phyloP scores from a whole-genome alignment of 1,140 invertebrate genomes.

The Zaprionus nigranus region DNA sequence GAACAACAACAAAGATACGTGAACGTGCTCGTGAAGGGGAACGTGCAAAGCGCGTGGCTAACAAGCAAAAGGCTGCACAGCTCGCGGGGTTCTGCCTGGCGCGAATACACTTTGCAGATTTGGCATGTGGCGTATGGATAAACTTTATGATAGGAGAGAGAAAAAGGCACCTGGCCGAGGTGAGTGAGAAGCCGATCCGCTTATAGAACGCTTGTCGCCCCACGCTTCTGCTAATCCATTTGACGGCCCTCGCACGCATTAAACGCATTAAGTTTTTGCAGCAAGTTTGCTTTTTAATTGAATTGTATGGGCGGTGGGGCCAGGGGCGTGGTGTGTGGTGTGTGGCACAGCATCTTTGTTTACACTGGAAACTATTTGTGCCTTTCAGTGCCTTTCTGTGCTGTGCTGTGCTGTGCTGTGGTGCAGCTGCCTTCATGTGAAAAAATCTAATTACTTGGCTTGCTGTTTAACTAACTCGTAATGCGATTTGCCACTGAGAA shows the following conservation, averaged over 20 bases:
- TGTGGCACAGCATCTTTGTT: constrained; percentile 58
- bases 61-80: constrained; percentile 51
- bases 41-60: constrained; percentile 29
- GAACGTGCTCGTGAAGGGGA: background rate
- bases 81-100: constrained; percentile 27
- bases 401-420: constrained; percentile 21
- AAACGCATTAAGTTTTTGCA: constrained; percentile 73
- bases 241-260: constrained; percentile 76
- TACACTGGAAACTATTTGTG: constrained; percentile 76
- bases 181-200: constrained; percentile 28
- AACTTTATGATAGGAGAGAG: constrained; percentile 62
- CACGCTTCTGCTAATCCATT: constrained; percentile 65
- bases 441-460: constrained; percentile 82
- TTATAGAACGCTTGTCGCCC: background rate
- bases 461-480: constrained; percentile 70
- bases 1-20: constrained; percentile 11
- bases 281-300: constrained; percentile 69
- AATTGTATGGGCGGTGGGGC: constrained; percentile 62
- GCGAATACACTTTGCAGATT: constrained; percentile 58
- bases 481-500: constrained; percentile 26
- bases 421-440: constrained; percentile 52
- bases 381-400: background rate
- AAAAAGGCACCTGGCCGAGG: background rate
- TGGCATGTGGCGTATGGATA: constrained; percentile 62
- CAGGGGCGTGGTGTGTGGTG: too few species aligned